A percentile compares a stretch with the other conserved stretches of the same genome.
These are phyloP conservation scores for Caenorhabditis sulstoni DNA, from an alignment of 2,888 invertebrate genomes.

Conservation along the genomic window DNA sequence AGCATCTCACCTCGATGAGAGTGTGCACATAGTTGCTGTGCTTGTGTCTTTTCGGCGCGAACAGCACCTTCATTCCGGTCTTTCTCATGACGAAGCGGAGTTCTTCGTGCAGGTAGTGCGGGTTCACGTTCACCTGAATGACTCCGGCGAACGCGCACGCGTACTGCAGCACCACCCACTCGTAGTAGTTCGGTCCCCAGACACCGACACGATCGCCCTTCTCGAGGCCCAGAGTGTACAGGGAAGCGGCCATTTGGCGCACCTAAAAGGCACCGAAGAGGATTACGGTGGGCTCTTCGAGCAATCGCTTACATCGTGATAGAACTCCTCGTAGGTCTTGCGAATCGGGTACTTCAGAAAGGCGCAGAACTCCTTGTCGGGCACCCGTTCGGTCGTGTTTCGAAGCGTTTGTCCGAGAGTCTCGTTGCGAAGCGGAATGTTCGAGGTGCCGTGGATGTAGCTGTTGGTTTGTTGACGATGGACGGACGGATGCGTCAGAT, in stretches of 20 bases:
- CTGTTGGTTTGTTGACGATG: constrained; percentile 57
- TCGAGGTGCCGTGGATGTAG: constrained; percentile 76
- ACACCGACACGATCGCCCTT: constrained; percentile 88
- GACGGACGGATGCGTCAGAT: constrained; percentile 43
- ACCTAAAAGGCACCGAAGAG: constrained; percentile 21
- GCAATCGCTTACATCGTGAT: constrained; percentile 79
- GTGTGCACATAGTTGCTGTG: constrained; percentile 84
- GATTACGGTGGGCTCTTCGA: neutral
- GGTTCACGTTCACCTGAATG: constrained; percentile 87
- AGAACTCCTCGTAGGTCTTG: constrained; percentile 76
- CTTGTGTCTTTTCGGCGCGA: constrained; percentile 85
- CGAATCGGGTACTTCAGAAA: constrained; percentile 71
- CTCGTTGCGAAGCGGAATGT: constrained; percentile 70
- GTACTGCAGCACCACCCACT: constrained; percentile 87
- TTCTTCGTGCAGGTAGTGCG: constrained; percentile 86
- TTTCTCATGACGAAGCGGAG: constrained; percentile 87
- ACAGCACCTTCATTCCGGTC: constrained; percentile 84
- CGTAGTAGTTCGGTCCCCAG: constrained; percentile 88
- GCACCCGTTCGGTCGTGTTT: constrained; percentile 71
- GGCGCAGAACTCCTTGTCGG: constrained; percentile 76
- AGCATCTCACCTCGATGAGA: constrained; percentile 61
- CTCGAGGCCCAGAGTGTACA: constrained; percentile 84
- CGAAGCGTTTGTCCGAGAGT: constrained; percentile 76
- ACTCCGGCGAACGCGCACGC: constrained; percentile 87
- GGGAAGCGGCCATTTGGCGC: constrained; percentile 59